These are phyloP conservation scores for Cygnus olor DNA, from an alignment of 2,797 vertebrate species.

Conservation along the genomic window DNA sequence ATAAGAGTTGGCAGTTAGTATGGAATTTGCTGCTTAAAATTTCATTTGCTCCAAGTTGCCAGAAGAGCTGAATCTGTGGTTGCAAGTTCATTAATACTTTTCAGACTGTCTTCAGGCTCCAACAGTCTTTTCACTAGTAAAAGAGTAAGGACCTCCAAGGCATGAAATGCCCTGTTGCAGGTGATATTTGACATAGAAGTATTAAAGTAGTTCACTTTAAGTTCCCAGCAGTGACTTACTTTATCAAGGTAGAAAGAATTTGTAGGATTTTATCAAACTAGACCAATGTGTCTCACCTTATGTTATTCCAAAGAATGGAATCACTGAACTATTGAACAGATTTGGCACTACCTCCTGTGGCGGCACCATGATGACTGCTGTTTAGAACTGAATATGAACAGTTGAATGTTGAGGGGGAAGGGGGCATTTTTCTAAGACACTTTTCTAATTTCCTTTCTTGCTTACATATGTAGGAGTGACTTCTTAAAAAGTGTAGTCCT, in stretches of 20 bases:
- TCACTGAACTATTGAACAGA: background rate
- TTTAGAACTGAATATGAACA: background rate
- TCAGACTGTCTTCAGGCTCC: background rate
- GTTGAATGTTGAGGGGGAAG: background rate
- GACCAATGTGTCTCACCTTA: background rate
- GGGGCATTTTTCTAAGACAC: background rate
- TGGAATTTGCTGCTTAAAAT: conserved; percentile 1
- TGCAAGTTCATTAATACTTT: background rate
- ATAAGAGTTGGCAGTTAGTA: background rate
- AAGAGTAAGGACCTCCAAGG: background rate
- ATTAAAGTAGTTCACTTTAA: background rate
- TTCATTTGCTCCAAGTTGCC: background rate
- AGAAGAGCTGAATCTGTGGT: background rate
- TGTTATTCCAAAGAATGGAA: background rate
- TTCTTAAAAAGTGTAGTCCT: background rate
- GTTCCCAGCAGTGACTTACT: background rate
- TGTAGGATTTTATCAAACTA: background rate
- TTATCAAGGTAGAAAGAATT: background rate
- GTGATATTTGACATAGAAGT: background rate
- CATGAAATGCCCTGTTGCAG: background rate
- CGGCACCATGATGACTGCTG: background rate
- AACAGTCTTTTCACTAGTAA: background rate
- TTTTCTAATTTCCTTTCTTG: conserved; percentile 15
- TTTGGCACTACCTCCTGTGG: background rate
- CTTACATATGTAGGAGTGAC: conserved; percentile 10